A percentile compares a stretch with the other conserved stretches of the same genome.
Conservation (phyloP, 64 coral and sea anemone genomes). For the Exaiptasia diaphana region DNA sequence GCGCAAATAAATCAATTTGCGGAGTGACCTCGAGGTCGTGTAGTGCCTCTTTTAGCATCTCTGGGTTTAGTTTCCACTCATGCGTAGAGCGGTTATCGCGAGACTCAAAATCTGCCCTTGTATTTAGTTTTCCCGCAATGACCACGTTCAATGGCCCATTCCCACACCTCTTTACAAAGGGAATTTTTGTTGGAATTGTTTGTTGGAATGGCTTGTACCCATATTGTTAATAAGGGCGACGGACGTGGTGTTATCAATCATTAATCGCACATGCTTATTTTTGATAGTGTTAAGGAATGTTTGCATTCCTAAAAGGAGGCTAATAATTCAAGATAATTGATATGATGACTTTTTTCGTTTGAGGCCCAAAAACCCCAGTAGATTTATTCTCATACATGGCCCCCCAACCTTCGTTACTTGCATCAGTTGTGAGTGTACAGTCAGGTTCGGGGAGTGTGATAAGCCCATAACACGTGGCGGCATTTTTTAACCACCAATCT, state of each 20-base stretch:
- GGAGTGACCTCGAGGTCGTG: neutral
- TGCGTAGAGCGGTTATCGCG: neutral
- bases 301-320: conserved; percentile 21
- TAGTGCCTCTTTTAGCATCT: neutral
- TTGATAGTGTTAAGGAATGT: neutral
- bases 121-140: conserved; percentile 21
- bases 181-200: neutral
- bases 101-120: conserved; percentile 25
- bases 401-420: conserved; percentile 39
- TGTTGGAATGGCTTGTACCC: conserved; percentile 21
- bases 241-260: conserved; percentile 36
- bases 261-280: neutral
- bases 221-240: conserved; percentile 45
- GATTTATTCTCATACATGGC: conserved; percentile 9
- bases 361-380: conserved; percentile 31
- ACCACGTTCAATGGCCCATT: conserved; percentile 6
- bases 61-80: conserved; percentile 27
- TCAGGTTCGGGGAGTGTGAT: neutral
- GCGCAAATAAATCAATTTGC: neutral
- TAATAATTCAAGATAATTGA: conserved; percentile 51
- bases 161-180: conserved; percentile 4
- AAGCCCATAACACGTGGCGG: neutral
- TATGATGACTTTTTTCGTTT: conserved; percentile 23
- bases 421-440: conserved; percentile 38
- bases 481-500: conserved; percentile 16